These are phyloP conservation scores for Atta colombica DNA, from an alignment of 1,140 invertebrate genomes.

Conservation along the genomic window DNA sequence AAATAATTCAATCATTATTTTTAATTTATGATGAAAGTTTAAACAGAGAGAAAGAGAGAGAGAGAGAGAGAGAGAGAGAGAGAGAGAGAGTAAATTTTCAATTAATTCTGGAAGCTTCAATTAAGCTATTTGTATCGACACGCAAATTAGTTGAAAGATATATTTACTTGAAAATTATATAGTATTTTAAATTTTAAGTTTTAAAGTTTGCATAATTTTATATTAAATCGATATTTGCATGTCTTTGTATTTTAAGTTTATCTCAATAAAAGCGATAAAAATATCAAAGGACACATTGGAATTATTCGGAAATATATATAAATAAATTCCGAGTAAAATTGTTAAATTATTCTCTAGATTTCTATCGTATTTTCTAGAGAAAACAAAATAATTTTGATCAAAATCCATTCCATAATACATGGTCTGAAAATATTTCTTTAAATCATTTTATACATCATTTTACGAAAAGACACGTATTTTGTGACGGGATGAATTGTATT, in stretches of 20 bases:
- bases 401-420: too few species aligned
- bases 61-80: too few species aligned
- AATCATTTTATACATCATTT: neutral
- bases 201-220: neutral
- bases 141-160: neutral
- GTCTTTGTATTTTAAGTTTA: neutral
- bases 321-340: too few species aligned
- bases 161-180: neutral
- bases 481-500: constrained; percentile 34
- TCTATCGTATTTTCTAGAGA: too few species aligned
- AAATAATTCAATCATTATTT: constrained; percentile 54
- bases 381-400: too few species aligned
- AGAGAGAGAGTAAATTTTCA: neutral
- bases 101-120: too few species aligned
- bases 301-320: too few species aligned
- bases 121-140: neutral
- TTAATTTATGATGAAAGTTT: neutral
- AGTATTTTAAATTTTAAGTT: neutral
- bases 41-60: too few species aligned
- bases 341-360: too few species aligned
- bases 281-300: neutral
- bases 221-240: neutral
- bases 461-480: neutral
- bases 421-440: neutral
- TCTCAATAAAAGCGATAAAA: neutral